Base-by-base conservation (phyloP, 1,140 invertebrate genomes). In the Agrypnia vestita region DNA sequence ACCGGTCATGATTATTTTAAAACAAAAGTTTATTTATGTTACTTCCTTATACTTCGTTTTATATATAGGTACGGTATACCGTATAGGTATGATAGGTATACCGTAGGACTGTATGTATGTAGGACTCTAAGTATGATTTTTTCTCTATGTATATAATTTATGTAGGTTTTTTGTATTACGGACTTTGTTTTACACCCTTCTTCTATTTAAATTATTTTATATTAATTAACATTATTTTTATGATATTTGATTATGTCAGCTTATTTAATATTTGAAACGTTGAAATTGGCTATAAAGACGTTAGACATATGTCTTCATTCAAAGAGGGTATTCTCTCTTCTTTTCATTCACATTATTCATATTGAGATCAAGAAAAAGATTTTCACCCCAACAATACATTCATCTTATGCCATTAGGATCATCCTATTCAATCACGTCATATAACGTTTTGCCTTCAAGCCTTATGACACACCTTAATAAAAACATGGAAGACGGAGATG, bases 401-500 rank as follows among this genome's bases (percentile, higher is more conserved):
- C 75, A 78, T 81, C 59, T 62, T 53, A 55, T 64, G 47, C 67
- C 75, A 77, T 74, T 78, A 67, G 71, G 75, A 81, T 81, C 75
- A 81, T 81, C 76, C 69, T 53, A 78, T 81, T 81, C 80, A 78
- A 81, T 81, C 80, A 81, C 76, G 67, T 64, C 47, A 69, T 72
- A 74, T 78, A 72, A 77, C 71, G 51, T 69, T 81, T 75, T 43
- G 71, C 71, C 71, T 64, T 56, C 49, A 44, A 43, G 61, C 17
- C 53, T 78, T 53, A 25, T 67, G 76, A 78, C 69, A 80, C 79
- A 78, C 59, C 76, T 81, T 75, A 78, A 80, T 80, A 80, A 78
- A 78, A 81, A 53, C 69, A 25, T n/a, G 55, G 17, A 78, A 62
- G 56, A 74, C 49, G 35, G 61, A 13, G 43, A 46, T 25, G 46